Conservation (phyloP, 2,888 invertebrate genomes). For the Limnephilus auricula region DNA sequence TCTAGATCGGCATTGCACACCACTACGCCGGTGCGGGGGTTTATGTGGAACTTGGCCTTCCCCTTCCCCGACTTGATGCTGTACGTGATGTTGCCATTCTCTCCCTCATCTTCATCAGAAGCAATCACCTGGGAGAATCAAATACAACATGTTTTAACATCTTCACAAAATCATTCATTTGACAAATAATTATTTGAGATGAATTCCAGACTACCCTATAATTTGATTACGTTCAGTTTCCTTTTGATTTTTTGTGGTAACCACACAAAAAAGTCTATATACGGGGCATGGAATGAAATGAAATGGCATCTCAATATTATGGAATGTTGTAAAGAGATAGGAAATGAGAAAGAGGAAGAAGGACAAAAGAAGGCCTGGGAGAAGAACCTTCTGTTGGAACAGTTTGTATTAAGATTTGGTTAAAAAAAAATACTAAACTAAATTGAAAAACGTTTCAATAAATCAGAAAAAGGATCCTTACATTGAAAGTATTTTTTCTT, state of each 20-base stretch:
- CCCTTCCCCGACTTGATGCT: conserved; percentile 88
- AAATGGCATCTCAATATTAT: neutral
- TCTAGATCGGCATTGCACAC: conserved; percentile 85
- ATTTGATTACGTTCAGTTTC: too few relatives aligned
- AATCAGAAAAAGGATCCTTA: neutral
- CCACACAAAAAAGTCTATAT: neutral
- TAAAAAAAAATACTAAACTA: neutral
- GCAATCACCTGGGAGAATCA: conserved; percentile 83
- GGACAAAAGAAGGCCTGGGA: neutral
- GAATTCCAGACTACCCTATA: neutral
- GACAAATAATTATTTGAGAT: neutral
- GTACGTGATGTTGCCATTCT: conserved; percentile 90
- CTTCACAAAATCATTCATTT: neutral
- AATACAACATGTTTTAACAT: neutral
- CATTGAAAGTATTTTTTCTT: neutral
- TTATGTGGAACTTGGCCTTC: conserved; percentile 89
- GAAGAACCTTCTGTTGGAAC: neutral
- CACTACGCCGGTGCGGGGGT: conserved; percentile 89
- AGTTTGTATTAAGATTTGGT: neutral
- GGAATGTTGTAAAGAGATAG: neutral
- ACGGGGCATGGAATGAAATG: neutral
- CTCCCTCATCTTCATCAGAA: conserved; percentile 88
- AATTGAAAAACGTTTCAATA: neutral
- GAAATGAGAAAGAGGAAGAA: neutral
- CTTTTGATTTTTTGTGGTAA: neutral